phyloP scores from a whole-genome alignment of 2,113 vertebrate species.

The Orthochromis indermauri region DNA sequence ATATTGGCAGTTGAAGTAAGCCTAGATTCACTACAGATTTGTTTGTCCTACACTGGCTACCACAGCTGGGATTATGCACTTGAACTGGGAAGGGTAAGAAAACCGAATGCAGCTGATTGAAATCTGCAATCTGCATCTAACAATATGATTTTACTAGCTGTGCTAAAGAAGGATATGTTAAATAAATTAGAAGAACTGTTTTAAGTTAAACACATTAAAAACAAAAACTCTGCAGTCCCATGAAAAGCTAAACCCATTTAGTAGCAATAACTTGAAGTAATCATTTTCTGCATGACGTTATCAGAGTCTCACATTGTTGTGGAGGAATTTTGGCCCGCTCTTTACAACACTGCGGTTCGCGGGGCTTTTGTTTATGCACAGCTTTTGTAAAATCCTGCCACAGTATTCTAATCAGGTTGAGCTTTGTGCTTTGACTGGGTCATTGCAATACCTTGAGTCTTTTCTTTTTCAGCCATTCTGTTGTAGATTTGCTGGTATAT shows the following conservation, averaged over 20 bases:
- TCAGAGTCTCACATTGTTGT: background rate
- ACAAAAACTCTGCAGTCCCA: background rate
- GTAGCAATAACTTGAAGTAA: background rate
- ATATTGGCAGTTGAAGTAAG: background rate
- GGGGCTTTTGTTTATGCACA: background rate
- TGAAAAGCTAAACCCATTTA: background rate
- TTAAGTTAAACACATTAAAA: background rate
- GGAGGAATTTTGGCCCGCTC: background rate
- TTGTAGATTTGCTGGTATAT: background rate
- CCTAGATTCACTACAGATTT: background rate
- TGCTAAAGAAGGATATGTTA: background rate
- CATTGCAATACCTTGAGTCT: background rate
- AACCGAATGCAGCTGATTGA: fast-evolving
- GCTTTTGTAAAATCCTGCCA: background rate
- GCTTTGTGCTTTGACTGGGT: background rate
- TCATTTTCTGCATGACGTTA: background rate
- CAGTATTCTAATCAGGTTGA: background rate
- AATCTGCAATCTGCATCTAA: background rate
- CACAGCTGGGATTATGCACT: background rate
- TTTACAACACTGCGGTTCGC: background rate
- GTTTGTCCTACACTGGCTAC: background rate
- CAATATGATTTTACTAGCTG: background rate
- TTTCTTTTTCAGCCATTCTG: background rate
- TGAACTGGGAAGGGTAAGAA: background rate
- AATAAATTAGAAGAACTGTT: background rate